phyloP scores from a whole-genome alignment of 2,888 invertebrate genomes.

The Pachymerium ferrugineum region DNA sequence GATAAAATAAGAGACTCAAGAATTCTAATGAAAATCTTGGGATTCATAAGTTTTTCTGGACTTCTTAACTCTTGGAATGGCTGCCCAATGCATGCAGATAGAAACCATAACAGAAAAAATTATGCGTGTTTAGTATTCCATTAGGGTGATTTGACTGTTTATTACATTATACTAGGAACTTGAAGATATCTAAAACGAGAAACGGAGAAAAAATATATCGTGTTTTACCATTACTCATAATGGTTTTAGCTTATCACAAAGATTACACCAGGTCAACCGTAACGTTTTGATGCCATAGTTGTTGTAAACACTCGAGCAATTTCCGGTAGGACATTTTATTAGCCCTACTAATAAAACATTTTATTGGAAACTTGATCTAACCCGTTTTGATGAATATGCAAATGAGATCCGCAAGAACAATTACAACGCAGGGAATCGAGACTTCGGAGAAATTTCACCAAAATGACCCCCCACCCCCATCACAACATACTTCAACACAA shows the following conservation, averaged over 20 bases:
- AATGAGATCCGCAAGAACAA: constrained; percentile 1
- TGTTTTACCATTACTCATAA: not conserved
- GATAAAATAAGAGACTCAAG: too few relatives aligned
- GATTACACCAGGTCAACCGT: not conserved
- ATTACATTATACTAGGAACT: too few relatives aligned
- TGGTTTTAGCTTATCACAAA: not conserved
- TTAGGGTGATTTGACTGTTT: too few relatives aligned
- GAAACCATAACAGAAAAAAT: too few relatives aligned
- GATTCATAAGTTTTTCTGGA: too few relatives aligned
- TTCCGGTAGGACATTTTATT: constrained; percentile 4
- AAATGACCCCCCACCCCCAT: too few relatives aligned
- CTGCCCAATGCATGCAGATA: too few relatives aligned
- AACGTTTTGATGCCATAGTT: not conserved
- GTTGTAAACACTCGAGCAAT: not conserved
- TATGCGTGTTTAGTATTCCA: too few relatives aligned
- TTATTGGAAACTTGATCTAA: constrained; percentile 1
- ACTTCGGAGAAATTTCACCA: not conserved
- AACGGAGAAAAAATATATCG: not conserved
- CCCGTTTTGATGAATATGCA: constrained; percentile 6
- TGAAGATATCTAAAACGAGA: too few relatives aligned
- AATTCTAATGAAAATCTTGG: too few relatives aligned
- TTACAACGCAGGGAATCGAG: not conserved
- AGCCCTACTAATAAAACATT: not conserved
- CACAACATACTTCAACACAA: not conserved
- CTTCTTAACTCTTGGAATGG: too few relatives aligned